A percentile compares a stretch with the other conserved stretches of the same genome.
phyloP scores from a whole-genome alignment of 2,113 vertebrate genomes.

The Calypte anna region DNA sequence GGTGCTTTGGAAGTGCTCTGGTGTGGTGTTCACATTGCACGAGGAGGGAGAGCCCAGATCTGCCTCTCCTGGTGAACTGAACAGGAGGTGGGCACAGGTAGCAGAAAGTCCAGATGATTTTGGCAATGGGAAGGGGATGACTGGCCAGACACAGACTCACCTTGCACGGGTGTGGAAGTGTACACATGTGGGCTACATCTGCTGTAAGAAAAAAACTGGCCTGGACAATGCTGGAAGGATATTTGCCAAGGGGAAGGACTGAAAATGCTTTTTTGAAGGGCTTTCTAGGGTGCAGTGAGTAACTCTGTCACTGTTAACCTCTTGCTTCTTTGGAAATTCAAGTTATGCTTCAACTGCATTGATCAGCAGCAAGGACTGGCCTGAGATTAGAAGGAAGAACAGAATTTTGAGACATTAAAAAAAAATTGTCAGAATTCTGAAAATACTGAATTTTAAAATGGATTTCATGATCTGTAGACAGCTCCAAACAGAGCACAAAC shows the following conservation, averaged over 20 bases:
- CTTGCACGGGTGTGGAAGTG: not conserved
- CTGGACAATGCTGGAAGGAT: rapidly evolving
- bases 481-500: not conserved
- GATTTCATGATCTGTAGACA: not conserved
- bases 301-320: too few species aligned
- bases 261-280: not conserved
- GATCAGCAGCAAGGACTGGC: not conserved
- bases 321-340: not conserved
- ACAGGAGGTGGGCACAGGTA: not conserved
- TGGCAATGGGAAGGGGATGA: not conserved
- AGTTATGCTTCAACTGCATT: not conserved
- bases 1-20: not conserved
- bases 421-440: not conserved
- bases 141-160: not conserved
- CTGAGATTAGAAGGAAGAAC: not conserved
- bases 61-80: not conserved
- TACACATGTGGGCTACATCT: rapidly evolving
- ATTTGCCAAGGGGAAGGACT: not conserved
- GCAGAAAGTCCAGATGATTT: not conserved
- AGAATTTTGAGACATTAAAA: too few species aligned
- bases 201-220: not conserved
- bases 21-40: rapidly evolving
- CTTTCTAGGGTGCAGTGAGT: not conserved
- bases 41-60: not conserved
- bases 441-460: not conserved